phyloP scores from a whole-genome alignment of 64 coral and sea anemone genomes.

The Porites lutea region DNA sequence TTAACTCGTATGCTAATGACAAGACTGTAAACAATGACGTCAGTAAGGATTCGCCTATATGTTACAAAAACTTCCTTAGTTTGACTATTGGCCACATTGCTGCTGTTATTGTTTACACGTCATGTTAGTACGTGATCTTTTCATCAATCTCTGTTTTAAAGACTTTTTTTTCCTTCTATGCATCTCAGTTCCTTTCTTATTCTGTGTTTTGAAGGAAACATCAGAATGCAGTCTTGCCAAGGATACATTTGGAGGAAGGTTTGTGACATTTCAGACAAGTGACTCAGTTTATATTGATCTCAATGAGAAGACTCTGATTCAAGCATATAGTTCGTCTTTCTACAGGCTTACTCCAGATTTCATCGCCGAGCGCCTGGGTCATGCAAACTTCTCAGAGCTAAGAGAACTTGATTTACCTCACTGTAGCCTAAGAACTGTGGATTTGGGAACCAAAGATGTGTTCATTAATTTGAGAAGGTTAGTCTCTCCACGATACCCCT shows the following conservation, averaged over 20 bases:
- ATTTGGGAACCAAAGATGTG: conserved; percentile 83
- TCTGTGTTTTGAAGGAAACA: conserved; percentile 51
- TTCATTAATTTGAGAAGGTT: conserved; percentile 93
- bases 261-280: neutral
- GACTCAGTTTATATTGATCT: no score
- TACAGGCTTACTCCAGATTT: conserved; percentile 95
- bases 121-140: neutral
- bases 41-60: no score
- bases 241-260: conserved; percentile 98
- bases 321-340: neutral
- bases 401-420: conserved; percentile 93
- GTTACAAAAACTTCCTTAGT: neutral
- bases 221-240: conserved; percentile 84
- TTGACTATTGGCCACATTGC: neutral
- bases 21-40: no score
- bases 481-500: neutral
- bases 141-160: no score
- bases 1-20: no score
- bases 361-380: conserved; percentile 90
- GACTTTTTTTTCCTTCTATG: no score
- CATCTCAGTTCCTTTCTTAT: neutral
- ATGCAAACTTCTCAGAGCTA: conserved; percentile 91
- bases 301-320: no score
- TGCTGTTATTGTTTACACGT: no score
- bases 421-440: conserved; percentile 84